Evolutionary conservation across 2,888 invertebrate genomes (phyloP).

Genomic region (Malacosoma neustria): DNA sequence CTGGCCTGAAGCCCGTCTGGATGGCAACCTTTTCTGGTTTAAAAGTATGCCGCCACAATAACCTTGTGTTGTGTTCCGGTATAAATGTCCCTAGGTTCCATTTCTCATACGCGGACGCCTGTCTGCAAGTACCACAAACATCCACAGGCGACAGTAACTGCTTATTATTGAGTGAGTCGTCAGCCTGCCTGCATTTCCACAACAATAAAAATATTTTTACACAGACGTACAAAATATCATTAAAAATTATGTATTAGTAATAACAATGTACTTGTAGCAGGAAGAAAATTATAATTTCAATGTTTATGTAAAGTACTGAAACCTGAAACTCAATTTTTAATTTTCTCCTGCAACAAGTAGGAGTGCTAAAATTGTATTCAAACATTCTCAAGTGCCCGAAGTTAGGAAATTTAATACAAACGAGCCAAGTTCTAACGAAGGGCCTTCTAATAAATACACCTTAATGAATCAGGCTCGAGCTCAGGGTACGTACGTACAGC

Average conservation of each 20-base stretch:
- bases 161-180: neutral
- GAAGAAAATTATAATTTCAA: too few relatives aligned
- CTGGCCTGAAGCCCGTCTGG: too few relatives aligned
- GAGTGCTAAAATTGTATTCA: slow-evolving; percentile 17
- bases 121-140: too few relatives aligned
- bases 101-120: too few relatives aligned
- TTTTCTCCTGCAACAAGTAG: slow-evolving; percentile 7
- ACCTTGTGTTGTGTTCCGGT: too few relatives aligned
- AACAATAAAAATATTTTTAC: neutral
- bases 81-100: too few relatives aligned
- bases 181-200: neutral
- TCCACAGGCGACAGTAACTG: neutral
- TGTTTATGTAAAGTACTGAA: too few relatives aligned
- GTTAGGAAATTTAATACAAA: slow-evolving; percentile 43
- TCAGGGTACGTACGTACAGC: neutral
- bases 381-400: slow-evolving; percentile 27
- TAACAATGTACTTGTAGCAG: too few relatives aligned
- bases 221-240: neutral
- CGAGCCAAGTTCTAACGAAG: slow-evolving; percentile 31
- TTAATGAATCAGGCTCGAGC: slow-evolving; percentile 33
- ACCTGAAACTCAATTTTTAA: neutral
- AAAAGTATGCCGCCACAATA: too few relatives aligned
- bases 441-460: slow-evolving; percentile 41
- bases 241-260: too few relatives aligned
- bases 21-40: too few relatives aligned